Evolutionary conservation across 2,888 invertebrate genomes (phyloP).

Genomic region (Orthosia cruda): DNA sequence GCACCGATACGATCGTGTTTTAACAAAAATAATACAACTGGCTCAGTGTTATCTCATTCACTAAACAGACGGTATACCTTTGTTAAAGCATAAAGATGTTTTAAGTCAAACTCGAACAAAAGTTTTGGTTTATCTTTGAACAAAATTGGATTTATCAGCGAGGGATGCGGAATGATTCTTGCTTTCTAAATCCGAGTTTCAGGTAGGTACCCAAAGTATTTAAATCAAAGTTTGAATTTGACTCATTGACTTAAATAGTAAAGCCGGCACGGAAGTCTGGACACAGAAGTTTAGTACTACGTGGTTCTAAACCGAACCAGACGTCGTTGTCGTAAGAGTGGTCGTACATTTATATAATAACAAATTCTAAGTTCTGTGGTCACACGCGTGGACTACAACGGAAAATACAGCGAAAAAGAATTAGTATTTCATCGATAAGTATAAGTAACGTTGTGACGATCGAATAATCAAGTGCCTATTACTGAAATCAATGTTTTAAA

Average conservation of each 20-base stretch:
- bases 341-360: too few species aligned
- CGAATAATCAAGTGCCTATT: too few species aligned
- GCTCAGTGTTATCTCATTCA: conserved; percentile 5
- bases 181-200: conserved; percentile 14
- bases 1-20: not conserved
- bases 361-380: too few species aligned
- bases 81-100: conserved; percentile 19
- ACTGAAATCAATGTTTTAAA: not conserved
- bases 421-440: too few species aligned
- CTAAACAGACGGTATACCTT: conserved; percentile 10
- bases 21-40: not conserved
- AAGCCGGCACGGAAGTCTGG: too few species aligned
- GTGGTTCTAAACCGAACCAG: too few species aligned
- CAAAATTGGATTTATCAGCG: conserved; percentile 13
- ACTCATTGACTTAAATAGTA: too few species aligned
- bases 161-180: conserved; percentile 19
- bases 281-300: too few species aligned
- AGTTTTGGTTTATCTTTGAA: conserved; percentile 22
- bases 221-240: not conserved
- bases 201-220: conserved; percentile 9
- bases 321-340: too few species aligned
- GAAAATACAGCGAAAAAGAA: too few species aligned
- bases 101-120: conserved; percentile 31
- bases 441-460: too few species aligned
- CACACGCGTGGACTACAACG: too few species aligned